These are phyloP conservation scores for Halocynthia roretzi DNA, from an alignment of 23 tunicate species.

Conservation along the genomic window DNA sequence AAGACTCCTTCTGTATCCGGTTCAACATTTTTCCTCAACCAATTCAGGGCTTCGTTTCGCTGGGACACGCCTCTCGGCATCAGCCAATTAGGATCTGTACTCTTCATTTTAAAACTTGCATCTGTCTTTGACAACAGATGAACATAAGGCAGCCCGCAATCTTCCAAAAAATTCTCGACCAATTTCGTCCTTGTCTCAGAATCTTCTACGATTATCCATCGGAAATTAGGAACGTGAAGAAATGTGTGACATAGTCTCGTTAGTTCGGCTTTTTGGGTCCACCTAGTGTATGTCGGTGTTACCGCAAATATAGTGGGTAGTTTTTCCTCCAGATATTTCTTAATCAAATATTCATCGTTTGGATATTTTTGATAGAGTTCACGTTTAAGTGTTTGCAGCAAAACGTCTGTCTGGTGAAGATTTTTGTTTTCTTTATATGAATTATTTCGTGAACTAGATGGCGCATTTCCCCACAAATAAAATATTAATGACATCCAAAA, in stretches of 20 bases:
- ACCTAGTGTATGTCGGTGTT: constrained; percentile 93
- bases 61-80: constrained; percentile 94
- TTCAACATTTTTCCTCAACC: constrained; percentile 54
- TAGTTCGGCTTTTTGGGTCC: constrained; percentile 96
- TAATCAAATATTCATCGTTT: constrained; percentile 8
- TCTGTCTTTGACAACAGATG: constrained; percentile 78
- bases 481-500: not conserved
- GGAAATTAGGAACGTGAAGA: constrained; percentile 83
- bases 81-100: constrained; percentile 85
- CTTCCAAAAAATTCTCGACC: constrained; percentile 55
- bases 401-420: not conserved
- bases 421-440: not conserved
- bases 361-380: constrained; percentile 12
- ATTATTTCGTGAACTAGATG: not conserved
- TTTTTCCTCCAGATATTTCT: not conserved
- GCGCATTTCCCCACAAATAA: constrained; percentile 1
- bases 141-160: constrained; percentile 45
- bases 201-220: constrained; percentile 94
- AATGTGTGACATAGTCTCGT: constrained; percentile 80
- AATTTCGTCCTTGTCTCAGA: constrained; percentile 53
- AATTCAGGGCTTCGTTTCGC: constrained; percentile 64
- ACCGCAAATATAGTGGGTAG: constrained; percentile 64
- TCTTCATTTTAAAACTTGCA: constrained; percentile 44
- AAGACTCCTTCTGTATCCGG: constrained; percentile 32
- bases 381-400: not conserved